These are phyloP conservation scores for Neodiprion pinetum DNA, from an alignment of 1,140 invertebrate species.

Conservation along the genomic window DNA sequence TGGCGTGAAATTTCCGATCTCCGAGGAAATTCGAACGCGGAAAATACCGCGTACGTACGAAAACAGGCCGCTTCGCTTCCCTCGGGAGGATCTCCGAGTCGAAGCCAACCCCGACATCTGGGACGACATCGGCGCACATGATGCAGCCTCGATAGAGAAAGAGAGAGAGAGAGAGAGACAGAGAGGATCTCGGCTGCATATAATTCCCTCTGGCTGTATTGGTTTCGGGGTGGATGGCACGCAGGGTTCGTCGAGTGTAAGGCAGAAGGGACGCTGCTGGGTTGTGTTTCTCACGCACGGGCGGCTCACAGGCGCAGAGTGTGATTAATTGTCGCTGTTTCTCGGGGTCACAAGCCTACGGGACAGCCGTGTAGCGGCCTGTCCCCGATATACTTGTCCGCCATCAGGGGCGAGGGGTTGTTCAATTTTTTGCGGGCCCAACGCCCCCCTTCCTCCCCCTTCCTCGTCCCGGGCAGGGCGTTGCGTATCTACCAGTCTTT, in stretches of 20 bases:
- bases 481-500: neutral
- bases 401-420: constrained; percentile 23
- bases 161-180: too few species aligned
- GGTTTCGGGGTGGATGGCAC: too few species aligned
- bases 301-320: constrained; percentile 40
- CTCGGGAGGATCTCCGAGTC: neutral
- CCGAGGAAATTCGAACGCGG: too few species aligned
- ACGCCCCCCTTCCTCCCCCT: constrained; percentile 20
- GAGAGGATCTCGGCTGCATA: neutral
- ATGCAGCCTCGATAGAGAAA: neutral
- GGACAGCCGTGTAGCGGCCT: constrained; percentile 15
- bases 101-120: neutral
- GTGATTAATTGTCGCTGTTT: constrained; percentile 52
- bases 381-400: constrained; percentile 26
- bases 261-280: too few species aligned
- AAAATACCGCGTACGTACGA: too few species aligned
- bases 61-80: neutral
- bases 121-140: neutral
- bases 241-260: too few species aligned
- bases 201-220: neutral
- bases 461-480: constrained; percentile 13
- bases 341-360: constrained; percentile 18
- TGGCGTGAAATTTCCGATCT: too few species aligned
- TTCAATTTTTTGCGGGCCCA: constrained; percentile 22
- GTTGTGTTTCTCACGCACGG: constrained; percentile 53